Evolutionary conservation across 2,888 invertebrate genomes (phyloP).

Genomic region (Sicus ferrugineus): DNA sequence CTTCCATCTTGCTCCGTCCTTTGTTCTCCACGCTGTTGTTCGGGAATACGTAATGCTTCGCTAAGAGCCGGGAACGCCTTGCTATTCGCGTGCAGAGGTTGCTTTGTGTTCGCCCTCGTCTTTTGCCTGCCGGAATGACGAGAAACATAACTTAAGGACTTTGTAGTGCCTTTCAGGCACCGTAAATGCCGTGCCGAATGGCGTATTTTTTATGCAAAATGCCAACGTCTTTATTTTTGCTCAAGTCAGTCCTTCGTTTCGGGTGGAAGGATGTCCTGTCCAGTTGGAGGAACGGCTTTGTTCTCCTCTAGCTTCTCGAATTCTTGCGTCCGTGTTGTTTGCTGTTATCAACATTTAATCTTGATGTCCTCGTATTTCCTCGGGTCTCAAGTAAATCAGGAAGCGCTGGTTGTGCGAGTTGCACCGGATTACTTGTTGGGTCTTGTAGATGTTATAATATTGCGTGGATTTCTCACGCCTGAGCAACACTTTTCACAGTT

Average conservation of each 20-base stretch:
- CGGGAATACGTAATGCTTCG: conserved; percentile 28
- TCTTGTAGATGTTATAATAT: conserved; percentile 41
- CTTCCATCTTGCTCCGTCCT: conserved; percentile 48
- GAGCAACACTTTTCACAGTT: neutral
- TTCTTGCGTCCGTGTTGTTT: neutral
- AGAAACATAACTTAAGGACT: conserved; percentile 60
- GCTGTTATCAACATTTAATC: conserved; percentile 28
- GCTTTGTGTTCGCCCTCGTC: conserved; percentile 32
- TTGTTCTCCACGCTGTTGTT: conserved; percentile 29
- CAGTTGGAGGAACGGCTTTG: conserved; percentile 10
- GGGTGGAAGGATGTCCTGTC: conserved; percentile 15
- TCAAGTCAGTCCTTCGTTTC: conserved; percentile 22
- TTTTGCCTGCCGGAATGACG: conserved; percentile 50
- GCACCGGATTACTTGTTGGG: conserved; percentile 48
- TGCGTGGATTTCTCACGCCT: conserved; percentile 55
- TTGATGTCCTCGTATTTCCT: neutral
- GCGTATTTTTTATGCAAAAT: conserved; percentile 2
- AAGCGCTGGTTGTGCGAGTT: conserved; percentile 47
- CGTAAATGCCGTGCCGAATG: neutral
- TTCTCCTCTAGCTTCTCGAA: neutral
- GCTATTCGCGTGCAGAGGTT: conserved; percentile 33
- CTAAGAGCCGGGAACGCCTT: conserved; percentile 19
- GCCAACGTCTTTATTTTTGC: neutral
- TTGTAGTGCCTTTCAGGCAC: conserved; percentile 57
- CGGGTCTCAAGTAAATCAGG: conserved; percentile 2